Evolutionary conservation across 53 echinoderm and acorn worm species (phyloP).

Genomic region (Mesocentrotus franciscanus): DNA sequence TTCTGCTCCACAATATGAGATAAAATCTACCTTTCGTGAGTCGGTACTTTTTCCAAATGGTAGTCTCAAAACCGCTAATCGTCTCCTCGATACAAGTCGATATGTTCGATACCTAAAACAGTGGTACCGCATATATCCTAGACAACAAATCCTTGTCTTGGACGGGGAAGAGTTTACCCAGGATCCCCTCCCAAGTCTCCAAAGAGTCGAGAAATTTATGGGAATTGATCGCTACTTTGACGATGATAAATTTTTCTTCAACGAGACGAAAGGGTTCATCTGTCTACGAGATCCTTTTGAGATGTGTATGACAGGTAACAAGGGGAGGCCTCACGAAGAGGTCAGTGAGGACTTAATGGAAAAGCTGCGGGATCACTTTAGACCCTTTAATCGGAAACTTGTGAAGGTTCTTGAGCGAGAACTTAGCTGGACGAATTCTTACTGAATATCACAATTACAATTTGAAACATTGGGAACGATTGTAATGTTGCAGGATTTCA

Average conservation of each 20-base stretch:
- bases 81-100: neutral
- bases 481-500: too few relatives aligned
- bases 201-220: slow-evolving; percentile 71
- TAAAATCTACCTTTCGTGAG: slow-evolving; percentile 75
- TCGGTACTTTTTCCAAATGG: slow-evolving; percentile 80
- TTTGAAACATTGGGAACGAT: neutral
- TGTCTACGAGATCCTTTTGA: slow-evolving; percentile 9
- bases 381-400: slow-evolving; percentile 34
- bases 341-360: neutral
- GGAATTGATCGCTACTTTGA: slow-evolving; percentile 73
- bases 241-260: slow-evolving; percentile 70
- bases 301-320: neutral
- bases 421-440: slow-evolving; percentile 40
- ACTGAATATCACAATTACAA: neutral
- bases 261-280: slow-evolving; percentile 56
- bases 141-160: slow-evolving; percentile 64
- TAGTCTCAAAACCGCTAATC: slow-evolving; percentile 53
- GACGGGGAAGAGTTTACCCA: slow-evolving; percentile 74
- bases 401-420: neutral
- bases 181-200: slow-evolving; percentile 68
- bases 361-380: neutral
- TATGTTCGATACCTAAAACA: neutral
- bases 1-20: slow-evolving; percentile 63
- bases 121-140: neutral
- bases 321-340: slow-evolving; percentile 3